Evolutionary conservation across 2,888 invertebrate species (phyloP), one percentile per base, ranked within the genome.

Genomic region (Geotrupes spiniger): DNA sequence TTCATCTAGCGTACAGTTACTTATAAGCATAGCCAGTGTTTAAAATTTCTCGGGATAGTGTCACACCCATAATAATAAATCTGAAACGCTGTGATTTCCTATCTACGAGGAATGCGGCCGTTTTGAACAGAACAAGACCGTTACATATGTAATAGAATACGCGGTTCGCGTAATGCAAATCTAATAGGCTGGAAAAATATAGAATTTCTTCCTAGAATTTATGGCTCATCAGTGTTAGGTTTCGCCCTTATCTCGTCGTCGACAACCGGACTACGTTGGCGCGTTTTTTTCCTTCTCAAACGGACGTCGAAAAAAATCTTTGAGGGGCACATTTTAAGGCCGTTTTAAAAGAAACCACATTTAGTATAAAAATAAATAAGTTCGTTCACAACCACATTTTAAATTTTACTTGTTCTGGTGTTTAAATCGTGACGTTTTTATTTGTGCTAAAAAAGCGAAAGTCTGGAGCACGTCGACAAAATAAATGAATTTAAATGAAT

Each of bases 11-110:
- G 15, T 33, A 33, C 33, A 33, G 33, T 33, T 33, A 33, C 33
- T 33, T 15, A 33, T 33, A 15, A 33, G 15, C 33, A 15, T 33
- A 15, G 33, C 33, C 14, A 14, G 33, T 33, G 15, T 10, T 33
- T 33, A 33, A 33, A 33, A 33, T 33, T 33, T 33, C 33, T 33
- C 9, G 14, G 33, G 33, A 33, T 33, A 33, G 14, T 33, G 40
- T 40, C 56, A 52, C 56, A 45, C 53, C 53, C 53, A 56, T 56
- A 54, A 50, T 42, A 54, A 57, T 51, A 53, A 57, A 57, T 57
- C 54, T 53, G 39, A 38, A 53, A 25, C 49, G 42, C 49, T 27
- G 54, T 51, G 51, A 54, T 51, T 52, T 49, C 49, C 51, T 54
- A 48, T 29, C 51, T 48, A 39, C 43, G 40, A 47, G 51, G 54